Evolutionary conservation across 1,140 invertebrate genomes (phyloP), one percentile per base, ranked within the genome.

Genomic region (Semibalanus balanoides): DNA sequence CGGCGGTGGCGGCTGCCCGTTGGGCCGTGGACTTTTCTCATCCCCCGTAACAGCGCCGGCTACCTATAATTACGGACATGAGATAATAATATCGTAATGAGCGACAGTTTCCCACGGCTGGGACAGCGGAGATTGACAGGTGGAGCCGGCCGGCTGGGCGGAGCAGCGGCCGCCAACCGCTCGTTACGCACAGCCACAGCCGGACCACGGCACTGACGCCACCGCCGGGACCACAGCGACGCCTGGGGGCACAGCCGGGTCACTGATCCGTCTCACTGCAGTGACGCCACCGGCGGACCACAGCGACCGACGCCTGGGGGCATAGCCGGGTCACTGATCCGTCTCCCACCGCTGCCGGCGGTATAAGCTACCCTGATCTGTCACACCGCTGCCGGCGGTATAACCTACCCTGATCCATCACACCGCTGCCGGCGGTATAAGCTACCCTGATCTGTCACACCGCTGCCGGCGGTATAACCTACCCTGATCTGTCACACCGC

Each of bases 21-120:
- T 19, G 22, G 51, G 51, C 51, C 51, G 51, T 64, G 51, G 51
- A 64, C 22, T 64, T 64, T 64, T 64, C 51, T 64, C 51, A 64
- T 64, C 51, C 51, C n/a, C 14, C 22, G 51, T 64, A 64, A 64
- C 51, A 64, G 51, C 1, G 14, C 22, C 51, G 51, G 51, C 51
- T 64, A 64, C 51, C 51, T 64, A 64, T 64, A 64, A 64, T 64
- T 64, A 64, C 51, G 11, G 51, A 64, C 51, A 64, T 64, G 51
- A 64, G 51, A 64, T 64, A 64, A 64, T 64, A 64, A 64, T 64
- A 64, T 14, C 51, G 51, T 64, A 64, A 64, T 64, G 51, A 64
- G 51, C 11, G 51, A 64, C 51, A 64, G 51, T 1, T 64, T 64
- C 51, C 51, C 51, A 64, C 51, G 51, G 14, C 51, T 64, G 11